Evolutionary conservation across 92 coral and sea anemone species (phyloP).

Genomic region (Porites lobata): DNA sequence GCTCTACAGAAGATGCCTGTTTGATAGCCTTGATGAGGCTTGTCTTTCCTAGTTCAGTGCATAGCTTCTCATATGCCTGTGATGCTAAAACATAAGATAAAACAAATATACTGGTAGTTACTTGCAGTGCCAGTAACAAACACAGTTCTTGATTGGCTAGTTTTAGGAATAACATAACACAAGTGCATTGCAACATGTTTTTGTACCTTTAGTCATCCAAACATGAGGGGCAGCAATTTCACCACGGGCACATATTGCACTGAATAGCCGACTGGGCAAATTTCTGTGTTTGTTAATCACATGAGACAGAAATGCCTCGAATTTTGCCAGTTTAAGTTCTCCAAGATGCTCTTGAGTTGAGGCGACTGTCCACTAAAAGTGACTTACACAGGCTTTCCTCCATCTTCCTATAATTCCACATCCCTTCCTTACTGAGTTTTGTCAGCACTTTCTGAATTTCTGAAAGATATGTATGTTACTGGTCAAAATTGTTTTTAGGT

Average conservation of each 20-base stretch:
- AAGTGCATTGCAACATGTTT: neutral
- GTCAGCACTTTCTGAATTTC: slow-evolving; percentile 47
- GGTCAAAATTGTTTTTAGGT: neutral
- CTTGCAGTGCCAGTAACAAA: neutral
- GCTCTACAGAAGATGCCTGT: slow-evolving; percentile 30
- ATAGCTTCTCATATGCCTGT: slow-evolving; percentile 38
- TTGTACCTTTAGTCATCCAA: slow-evolving; percentile 74
- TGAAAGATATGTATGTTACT: neutral
- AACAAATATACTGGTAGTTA: neutral
- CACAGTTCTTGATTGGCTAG: neutral
- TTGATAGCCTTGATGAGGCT: slow-evolving; percentile 25
- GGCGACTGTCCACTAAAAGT: slow-evolving; percentile 78
- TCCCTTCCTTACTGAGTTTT: slow-evolving; percentile 59
- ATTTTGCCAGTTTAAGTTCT: slow-evolving; percentile 71
- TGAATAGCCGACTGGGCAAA: slow-evolving; percentile 58
- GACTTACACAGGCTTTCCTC: slow-evolving; percentile 76
- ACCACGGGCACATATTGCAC: slow-evolving; percentile 72
- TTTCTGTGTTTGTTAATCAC: slow-evolving; percentile 68
- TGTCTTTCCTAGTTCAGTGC: slow-evolving; percentile 43
- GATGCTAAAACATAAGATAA: slow-evolving; percentile 14
- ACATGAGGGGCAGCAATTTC: slow-evolving; percentile 39
- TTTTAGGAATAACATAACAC: neutral
- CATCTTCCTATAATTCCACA: slow-evolving; percentile 66
- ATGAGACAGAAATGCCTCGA: slow-evolving; percentile 69
- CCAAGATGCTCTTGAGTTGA: slow-evolving; percentile 51